Evolutionary conservation across 2,797 vertebrate species (phyloP).

Genomic region (Muscicapa comitata): DNA sequence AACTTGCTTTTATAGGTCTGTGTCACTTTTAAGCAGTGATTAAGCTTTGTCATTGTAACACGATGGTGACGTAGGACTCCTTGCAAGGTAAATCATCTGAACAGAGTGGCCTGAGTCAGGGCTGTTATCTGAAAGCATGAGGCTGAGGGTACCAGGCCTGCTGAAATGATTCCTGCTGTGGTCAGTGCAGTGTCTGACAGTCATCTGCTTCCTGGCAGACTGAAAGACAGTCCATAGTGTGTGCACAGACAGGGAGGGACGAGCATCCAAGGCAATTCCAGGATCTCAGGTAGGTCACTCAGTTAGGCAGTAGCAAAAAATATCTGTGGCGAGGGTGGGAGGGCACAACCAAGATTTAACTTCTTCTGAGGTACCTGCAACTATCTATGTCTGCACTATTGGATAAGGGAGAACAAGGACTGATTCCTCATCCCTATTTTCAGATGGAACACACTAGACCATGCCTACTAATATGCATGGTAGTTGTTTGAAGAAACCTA

Average conservation of each 20-base stretch:
- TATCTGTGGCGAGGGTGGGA: background rate
- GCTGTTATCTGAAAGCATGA: background rate
- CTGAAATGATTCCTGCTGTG: background rate
- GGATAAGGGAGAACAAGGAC: background rate
- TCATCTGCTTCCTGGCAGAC: background rate
- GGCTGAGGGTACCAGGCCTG: background rate
- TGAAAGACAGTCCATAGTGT: background rate
- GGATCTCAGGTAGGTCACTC: background rate
- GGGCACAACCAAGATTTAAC: background rate
- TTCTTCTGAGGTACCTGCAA: background rate
- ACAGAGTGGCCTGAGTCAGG: background rate
- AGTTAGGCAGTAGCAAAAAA: background rate
- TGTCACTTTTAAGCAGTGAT: background rate
- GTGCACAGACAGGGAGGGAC: background rate
- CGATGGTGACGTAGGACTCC: background rate
- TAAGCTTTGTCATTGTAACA: background rate
- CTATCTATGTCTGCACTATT: fast-evolving
- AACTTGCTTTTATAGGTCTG: background rate
- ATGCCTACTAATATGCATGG: background rate
- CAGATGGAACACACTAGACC: background rate
- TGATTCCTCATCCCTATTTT: background rate
- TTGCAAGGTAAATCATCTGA: background rate
- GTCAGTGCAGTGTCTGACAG: background rate
- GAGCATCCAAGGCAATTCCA: background rate
- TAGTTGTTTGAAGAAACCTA: background rate